phyloP scores from a whole-genome alignment of 2,797 vertebrate genomes.

The Myripristis murdjan region DNA sequence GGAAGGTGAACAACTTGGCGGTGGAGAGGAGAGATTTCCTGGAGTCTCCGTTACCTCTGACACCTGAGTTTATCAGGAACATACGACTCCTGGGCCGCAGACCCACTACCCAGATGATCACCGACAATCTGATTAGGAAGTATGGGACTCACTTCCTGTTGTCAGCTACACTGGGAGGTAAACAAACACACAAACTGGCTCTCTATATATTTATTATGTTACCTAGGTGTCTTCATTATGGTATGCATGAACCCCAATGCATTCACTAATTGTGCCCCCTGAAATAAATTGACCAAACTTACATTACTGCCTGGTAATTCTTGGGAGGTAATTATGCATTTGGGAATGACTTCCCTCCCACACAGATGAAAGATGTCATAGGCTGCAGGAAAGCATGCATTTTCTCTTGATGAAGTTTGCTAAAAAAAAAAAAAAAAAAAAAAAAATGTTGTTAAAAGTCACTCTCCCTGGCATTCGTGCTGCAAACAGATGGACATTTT shows the following conservation, averaged over 20 bases:
- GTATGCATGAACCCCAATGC: neutral
- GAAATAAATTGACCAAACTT: slow-evolving; percentile 1
- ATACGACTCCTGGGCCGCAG: slow-evolving; percentile 95
- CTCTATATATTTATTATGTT: neutral
- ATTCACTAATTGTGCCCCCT: slow-evolving; percentile 9
- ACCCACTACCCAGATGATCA: slow-evolving; percentile 92
- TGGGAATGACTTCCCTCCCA: slow-evolving; percentile 11
- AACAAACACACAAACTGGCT: slow-evolving; percentile 17
- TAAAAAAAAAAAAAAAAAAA: too few relatives aligned
- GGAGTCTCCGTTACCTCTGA: slow-evolving; percentile 93
- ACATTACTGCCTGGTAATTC: neutral
- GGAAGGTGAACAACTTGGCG: slow-evolving; percentile 98
- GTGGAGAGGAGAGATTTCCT: slow-evolving; percentile 96
- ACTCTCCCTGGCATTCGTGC: slow-evolving; percentile 23
- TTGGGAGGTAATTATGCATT: slow-evolving; percentile 25
- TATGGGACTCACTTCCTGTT: slow-evolving; percentile 98
- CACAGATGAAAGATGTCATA: slow-evolving; percentile 9
- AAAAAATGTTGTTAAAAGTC: slow-evolving; percentile 40
- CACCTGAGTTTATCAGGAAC: slow-evolving; percentile 96
- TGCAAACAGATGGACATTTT: slow-evolving; percentile 52
- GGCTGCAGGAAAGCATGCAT: slow-evolving; percentile 29
- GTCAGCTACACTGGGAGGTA: slow-evolving; percentile 97
- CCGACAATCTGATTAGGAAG: slow-evolving; percentile 97
- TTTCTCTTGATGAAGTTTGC: slow-evolving; percentile 56
- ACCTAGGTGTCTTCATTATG: neutral